Evolutionary conservation across 2,113 vertebrate genomes (phyloP).

Genomic region (Trematocara nigrifrons): DNA sequence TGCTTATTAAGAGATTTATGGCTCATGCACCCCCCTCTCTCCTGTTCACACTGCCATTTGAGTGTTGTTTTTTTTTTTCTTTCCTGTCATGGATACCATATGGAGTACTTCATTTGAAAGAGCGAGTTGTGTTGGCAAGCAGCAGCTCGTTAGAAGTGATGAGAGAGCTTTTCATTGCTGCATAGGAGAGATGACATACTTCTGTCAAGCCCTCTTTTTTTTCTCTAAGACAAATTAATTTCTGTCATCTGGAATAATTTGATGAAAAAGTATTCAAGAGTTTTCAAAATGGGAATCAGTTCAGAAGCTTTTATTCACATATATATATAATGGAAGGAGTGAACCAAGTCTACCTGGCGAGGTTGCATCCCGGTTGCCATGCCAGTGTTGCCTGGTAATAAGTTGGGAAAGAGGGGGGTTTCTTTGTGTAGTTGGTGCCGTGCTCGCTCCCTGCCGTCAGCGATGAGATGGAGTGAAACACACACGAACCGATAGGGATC

Average conservation of each 20-base stretch:
- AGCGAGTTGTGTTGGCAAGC: slow-evolving; percentile 18
- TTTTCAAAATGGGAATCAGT: not conserved
- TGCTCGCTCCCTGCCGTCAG: slow-evolving; percentile 1
- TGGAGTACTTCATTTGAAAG: slow-evolving; percentile 18
- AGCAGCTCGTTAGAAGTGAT: not conserved
- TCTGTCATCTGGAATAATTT: not conserved
- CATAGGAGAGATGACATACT: not conserved
- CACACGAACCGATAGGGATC: slow-evolving; percentile 32
- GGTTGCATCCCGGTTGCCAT: slow-evolving; percentile 44
- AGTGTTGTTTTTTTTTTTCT: slow-evolving; percentile 1
- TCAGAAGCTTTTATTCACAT: not conserved
- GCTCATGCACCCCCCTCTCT: not conserved
- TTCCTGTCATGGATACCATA: slow-evolving; percentile 26
- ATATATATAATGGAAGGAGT: not conserved
- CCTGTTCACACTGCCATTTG: not conserved
- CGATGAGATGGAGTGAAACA: not conserved
- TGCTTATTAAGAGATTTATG: slow-evolving; percentile 48
- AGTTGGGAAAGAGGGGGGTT: not conserved
- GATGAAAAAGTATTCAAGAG: not conserved
- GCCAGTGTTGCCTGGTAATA: slow-evolving; percentile 46
- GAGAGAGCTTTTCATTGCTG: not conserved
- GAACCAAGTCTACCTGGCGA: slow-evolving; percentile 8
- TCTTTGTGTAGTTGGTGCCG: slow-evolving; percentile 19
- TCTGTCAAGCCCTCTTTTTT: not conserved
- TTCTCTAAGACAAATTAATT: not conserved